Base-by-base conservation (phyloP, 2,888 invertebrate genomes). In the Napeogenes sylphis region DNA sequence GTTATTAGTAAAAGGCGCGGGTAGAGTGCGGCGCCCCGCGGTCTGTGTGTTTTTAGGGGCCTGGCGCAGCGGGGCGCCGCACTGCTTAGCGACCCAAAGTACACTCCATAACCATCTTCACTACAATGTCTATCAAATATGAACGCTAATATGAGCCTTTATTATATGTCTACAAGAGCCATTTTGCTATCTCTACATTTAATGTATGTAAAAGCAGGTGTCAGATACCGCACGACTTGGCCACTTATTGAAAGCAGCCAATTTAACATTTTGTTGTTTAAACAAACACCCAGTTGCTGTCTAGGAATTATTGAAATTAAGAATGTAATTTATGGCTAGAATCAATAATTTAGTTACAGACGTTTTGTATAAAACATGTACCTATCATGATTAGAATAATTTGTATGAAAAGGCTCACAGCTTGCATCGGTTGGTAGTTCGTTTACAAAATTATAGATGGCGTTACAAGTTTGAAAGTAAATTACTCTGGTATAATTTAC, bases 11-110 rank as follows among this genome's bases (percentile, higher is more conserved):
- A 73, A 77, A 76, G 77, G 77, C 79, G 78, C 75, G 76, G 76
- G 77, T 68, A 66, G 68, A 71, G 69, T 64, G 70, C 71, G 75
- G 74, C 75, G 75, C 74, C 74, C 90, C 89, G 90, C 90, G 83
- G 90, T 90, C 90, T 90, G 87, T 83, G 88, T 90, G 85, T 90
- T 88, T 83, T 88, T 87, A 85, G 86, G 85, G 80, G 80, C 75
- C 60, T 64, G 61, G 59, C 71, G 73, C 83, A 80, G 85, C 80
- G 81, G 81, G 90, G 85, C 83, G 85, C 84, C 85, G 79, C 80
- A 81, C 81, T 79, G 68, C 71, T 70, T 68, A 70, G 68, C 70
- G 68, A 67, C 71, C 63, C 53, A 56, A 70, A 67, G 68, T 61
- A 66, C 62, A 68, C 66, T 63, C 59, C 53, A 55, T 61, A 59